Evolutionary conservation across 2,113 vertebrate genomes (phyloP).

Genomic region (Chaetura pelagica): DNA sequence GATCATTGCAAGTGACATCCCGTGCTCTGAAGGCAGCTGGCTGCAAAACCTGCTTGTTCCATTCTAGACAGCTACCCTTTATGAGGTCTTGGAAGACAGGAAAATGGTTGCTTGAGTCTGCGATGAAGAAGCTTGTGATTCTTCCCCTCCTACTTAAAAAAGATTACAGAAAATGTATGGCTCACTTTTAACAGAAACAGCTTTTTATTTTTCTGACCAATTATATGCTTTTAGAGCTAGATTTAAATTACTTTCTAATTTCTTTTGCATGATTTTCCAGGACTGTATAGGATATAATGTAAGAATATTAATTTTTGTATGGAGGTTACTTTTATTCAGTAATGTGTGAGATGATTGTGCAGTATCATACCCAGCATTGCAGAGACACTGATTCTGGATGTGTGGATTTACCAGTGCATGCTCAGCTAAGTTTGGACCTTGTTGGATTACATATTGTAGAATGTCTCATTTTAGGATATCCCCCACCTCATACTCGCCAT

Average conservation of each 20-base stretch:
- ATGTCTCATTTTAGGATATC: background rate
- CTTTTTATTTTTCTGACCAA: background rate
- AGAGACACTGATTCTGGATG: background rate
- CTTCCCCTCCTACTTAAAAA: background rate
- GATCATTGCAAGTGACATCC: background rate
- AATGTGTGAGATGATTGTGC: rapidly evolving
- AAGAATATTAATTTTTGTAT: background rate
- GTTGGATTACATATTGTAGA: background rate
- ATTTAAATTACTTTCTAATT: background rate
- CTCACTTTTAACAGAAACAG: background rate
- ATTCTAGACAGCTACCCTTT: background rate
- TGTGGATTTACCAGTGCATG: background rate
- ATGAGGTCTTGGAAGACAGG: background rate
- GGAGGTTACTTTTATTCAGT: background rate
- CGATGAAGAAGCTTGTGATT: background rate
- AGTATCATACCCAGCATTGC: rapidly evolving
- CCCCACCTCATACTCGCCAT: background rate
- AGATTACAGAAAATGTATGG: background rate
- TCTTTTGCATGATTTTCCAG: background rate
- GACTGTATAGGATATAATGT: background rate
- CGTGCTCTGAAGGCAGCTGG: background rate
- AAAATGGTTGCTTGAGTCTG: background rate
- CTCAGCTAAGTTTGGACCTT: background rate
- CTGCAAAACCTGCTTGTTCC: background rate
- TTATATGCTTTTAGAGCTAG: background rate